phyloP scores from a whole-genome alignment of 2,797 vertebrate genomes.

The Halcyon smyrnensis region DNA sequence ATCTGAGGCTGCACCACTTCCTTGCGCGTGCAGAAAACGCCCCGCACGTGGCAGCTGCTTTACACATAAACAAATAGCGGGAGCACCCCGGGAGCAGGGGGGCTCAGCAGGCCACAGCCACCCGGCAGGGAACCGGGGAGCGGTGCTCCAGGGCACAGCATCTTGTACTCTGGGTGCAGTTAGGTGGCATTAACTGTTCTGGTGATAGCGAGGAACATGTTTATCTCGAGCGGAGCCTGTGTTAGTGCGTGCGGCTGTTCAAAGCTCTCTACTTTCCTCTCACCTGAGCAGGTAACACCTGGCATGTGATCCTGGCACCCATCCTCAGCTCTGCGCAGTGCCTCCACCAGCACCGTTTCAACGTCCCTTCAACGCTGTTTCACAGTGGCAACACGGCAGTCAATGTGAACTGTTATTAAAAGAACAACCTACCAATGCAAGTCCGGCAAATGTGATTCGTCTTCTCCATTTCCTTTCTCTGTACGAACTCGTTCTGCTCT shows the following conservation, averaged over 20 bases:
- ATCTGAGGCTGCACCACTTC: rapidly evolving
- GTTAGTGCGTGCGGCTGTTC: rapidly evolving
- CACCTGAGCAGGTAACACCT: background rate
- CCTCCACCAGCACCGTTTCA: background rate
- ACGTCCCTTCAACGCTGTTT: background rate
- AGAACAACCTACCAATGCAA: background rate
- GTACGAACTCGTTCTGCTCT: background rate
- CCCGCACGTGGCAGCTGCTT: rapidly evolving
- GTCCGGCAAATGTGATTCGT: background rate
- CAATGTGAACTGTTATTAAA: background rate
- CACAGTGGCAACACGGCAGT: background rate
- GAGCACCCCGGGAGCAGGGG: background rate
- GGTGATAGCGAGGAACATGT: rapidly evolving
- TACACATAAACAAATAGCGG: background rate
- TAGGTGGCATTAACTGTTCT: background rate
- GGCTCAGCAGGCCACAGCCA: background rate
- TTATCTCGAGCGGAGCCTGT: background rate
- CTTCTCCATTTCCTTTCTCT: background rate
- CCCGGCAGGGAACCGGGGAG: background rate
- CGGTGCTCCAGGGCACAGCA: rapidly evolving
- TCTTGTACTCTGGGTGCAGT: background rate
- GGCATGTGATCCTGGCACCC: background rate
- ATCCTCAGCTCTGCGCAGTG: background rate
- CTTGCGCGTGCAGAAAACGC: rapidly evolving
- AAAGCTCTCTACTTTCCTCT: background rate